Evolutionary conservation across 2,888 invertebrate species (phyloP).

Genomic region (Altica lythri): DNA sequence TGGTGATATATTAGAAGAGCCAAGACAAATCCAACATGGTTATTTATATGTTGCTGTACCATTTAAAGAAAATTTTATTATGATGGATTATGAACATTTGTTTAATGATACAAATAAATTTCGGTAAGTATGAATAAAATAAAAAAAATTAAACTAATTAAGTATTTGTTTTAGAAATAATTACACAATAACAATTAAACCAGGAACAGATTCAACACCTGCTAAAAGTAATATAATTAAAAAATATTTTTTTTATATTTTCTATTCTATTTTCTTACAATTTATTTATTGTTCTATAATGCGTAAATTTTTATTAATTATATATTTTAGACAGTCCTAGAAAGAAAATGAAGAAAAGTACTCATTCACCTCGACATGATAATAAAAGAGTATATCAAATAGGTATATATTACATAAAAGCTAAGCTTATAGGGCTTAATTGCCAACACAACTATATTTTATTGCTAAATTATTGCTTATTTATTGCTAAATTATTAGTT

Average conservation of each 20-base stretch:
- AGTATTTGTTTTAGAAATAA: conserved; percentile 3
- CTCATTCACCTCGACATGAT: background rate
- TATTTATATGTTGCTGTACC: conserved; percentile 38
- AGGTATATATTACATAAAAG: too few species aligned
- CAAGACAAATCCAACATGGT: conserved; percentile 36
- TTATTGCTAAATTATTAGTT: too few species aligned
- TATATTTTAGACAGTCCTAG: background rate
- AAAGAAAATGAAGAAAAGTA: background rate
- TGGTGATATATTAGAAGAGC: conserved; percentile 31
- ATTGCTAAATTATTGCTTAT: too few species aligned
- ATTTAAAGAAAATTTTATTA: conserved; percentile 33
- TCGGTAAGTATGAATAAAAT: background rate
- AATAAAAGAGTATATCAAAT: background rate
- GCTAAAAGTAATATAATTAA: background rate
- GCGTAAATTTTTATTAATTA: background rate
- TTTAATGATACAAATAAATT: conserved; percentile 7
- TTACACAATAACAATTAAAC: conserved; percentile 2
- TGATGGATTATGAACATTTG: conserved; percentile 31
- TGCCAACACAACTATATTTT: too few species aligned
- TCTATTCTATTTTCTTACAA: too few species aligned
- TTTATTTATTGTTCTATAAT: background rate
- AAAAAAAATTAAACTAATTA: background rate
- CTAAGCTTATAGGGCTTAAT: too few species aligned
- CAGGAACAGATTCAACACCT: background rate
- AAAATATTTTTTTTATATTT: too few species aligned